Base-by-base conservation (phyloP, 2,888 invertebrate genomes). In the Drosophila paranaensis region DNA sequence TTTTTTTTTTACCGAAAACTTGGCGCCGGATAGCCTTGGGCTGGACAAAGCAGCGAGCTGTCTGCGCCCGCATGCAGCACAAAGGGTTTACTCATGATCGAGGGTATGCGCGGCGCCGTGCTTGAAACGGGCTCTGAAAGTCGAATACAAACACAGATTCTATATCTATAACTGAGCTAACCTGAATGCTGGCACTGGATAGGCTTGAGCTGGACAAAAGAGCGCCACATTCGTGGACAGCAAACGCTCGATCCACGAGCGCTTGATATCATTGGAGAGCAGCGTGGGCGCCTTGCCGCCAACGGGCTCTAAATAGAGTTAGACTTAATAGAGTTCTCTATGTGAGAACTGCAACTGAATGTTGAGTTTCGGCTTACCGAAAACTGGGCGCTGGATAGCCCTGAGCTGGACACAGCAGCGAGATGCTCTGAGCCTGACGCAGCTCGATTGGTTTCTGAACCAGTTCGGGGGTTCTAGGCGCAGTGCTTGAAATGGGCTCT, bases 141-240 rank as follows among this genome's bases (percentile, higher is more conserved):
- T 27, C 13, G 42, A 13, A 42, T 27, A 13, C 25, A 45, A 20
- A 43, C 11, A 20, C n/a, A 3, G 1, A 14, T 0, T 0, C 8
- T 16, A 51, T 39, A 27, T 6, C 11, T 33, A 4, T 20, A 35
- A 13, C 33, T 33, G 11, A 13, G 6, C 55, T 55, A 94, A 95
- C 95, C 95, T 95, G 94, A 94, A 95, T 87, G 94, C 92, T 79
- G 95, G 95, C 90, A 95, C 95, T 82, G 96, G 96, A 92, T 95
- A 96, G 79, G 95, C 96, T 94, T 96, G 96, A 80, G 96, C 96
- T 91, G 95, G 96, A 93, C 96, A 96, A 91, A 96, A 94, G 79
- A 96, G 92, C 48, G 95, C 95, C 91, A 96, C 94, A 90, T 94
- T 94, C 88, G 94, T 94, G 79, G 94, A 94, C 75, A 93, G 93